Base-by-base conservation (phyloP, 2,888 invertebrate species). In the Heteropelma amictum region DNA sequence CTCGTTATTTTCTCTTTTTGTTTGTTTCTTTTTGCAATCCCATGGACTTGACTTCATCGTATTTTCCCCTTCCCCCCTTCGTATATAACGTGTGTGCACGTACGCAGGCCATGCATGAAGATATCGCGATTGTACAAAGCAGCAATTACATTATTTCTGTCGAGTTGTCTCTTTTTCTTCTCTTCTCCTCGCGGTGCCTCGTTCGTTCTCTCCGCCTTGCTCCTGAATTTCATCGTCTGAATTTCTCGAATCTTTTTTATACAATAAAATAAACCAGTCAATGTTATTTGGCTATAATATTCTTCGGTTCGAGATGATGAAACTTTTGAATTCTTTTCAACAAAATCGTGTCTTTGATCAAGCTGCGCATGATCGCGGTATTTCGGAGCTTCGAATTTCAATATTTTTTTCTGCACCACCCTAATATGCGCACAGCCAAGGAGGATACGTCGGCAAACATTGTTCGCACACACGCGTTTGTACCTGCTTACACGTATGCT, bases 361-460 rank as follows among this genome's bases (percentile, higher is more conserved):
- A n/a, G n/a, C n/a, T n/a, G n/a, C n/a, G n/a, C n/a, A n/a, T n/a
- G n/a, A n/a, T n/a, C n/a, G n/a, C n/a, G n/a, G n/a, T n/a, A n/a
- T n/a, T n/a, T n/a, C n/a, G n/a, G n/a, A n/a, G n/a, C n/a, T n/a
- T n/a, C n/a, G n/a, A n/a, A n/a, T n/a, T n/a, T n/a, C n/a, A n/a
- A n/a, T n/a, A n/a, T n/a, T n/a, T n/a, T n/a, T n/a, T n/a, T n/a
- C n/a, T n/a, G n/a, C n/a, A n/a, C n/a, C n/a, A n/a, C n/a, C n/a
- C n/a, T n/a, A n/a, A n/a, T n/a, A n/a, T n/a, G n/a, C n/a, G n/a
- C n/a, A n/a, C n/a, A n/a, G n/a, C n/a, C n/a, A n/a, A n/a, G n/a
- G n/a, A n/a, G n/a, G n/a, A n/a, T n/a, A 84, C 84, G 84, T 83
- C 81, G 82, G 83, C 85, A 87, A 87, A 86, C 86, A 85, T 76